Percentiles rank a stretch among this genome's conserved stretches.
phyloP scores from a whole-genome alignment of 1,140 invertebrate genomes.

The Cryptotermes secundus region DNA sequence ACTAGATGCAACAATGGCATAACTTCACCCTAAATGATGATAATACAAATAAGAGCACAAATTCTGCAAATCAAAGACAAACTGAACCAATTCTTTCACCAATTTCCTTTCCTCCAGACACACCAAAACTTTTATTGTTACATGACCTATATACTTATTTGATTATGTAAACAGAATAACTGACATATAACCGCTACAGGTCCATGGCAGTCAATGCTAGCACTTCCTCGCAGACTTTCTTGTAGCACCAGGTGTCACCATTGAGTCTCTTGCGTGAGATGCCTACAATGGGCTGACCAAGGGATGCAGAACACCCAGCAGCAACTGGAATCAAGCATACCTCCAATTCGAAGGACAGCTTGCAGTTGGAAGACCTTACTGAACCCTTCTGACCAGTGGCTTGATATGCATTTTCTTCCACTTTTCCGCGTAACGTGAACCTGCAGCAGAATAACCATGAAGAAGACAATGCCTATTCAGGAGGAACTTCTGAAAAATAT shows the following conservation, averaged over 20 bases:
- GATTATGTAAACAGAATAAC: no score
- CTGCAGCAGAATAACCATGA: slow-evolving; percentile 47
- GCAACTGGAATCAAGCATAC: slow-evolving; percentile 63
- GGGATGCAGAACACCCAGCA: slow-evolving; percentile 31
- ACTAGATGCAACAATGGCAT: no score
- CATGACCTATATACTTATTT: no score
- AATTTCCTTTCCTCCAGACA: no score
- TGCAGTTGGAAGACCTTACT: slow-evolving; percentile 34
- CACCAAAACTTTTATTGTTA: no score
- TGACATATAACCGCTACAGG: neutral
- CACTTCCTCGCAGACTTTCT: slow-evolving; percentile 81
- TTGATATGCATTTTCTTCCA: slow-evolving; percentile 43
- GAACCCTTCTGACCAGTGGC: slow-evolving; percentile 36
- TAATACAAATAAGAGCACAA: no score
- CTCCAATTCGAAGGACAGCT: slow-evolving; percentile 76
- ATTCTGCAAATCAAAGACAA: no score
- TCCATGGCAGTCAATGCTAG: slow-evolving; percentile 56
- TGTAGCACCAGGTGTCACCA: slow-evolving; percentile 84
- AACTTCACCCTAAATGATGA: no score
- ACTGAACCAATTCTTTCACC: no score
- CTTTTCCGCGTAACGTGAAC: slow-evolving; percentile 64
- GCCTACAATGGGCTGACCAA: slow-evolving; percentile 53
- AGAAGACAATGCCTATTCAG: no score
- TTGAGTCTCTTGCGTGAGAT: slow-evolving; percentile 76
- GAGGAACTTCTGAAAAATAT: no score